Conservation (phyloP, 2,113 vertebrate species). For the Grus americana region DNA sequence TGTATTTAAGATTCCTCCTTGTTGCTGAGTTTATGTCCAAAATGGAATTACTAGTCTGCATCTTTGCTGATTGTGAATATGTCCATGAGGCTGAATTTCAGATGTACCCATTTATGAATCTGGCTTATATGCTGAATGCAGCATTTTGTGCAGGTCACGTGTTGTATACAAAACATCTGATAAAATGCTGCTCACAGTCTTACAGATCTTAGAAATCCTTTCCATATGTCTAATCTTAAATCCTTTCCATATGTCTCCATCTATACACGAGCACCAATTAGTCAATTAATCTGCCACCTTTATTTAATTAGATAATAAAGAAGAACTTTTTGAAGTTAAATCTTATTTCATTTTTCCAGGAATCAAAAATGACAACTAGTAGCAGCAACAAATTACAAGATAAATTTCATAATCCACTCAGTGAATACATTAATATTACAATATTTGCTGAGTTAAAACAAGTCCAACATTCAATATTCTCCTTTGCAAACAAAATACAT, state of each 20-base stretch:
- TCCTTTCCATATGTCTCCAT: constrained; percentile 69
- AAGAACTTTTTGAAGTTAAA: constrained; percentile 63
- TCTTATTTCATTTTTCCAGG: constrained; percentile 46
- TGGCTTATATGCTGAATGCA: constrained; percentile 62
- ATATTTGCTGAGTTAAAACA: constrained; percentile 65
- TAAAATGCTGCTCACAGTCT: constrained; percentile 67
- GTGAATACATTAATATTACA: constrained; percentile 65
- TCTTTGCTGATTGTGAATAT: constrained; percentile 20
- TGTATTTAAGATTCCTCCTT: not conserved
- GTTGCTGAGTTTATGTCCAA: not conserved
- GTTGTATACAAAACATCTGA: constrained; percentile 70
- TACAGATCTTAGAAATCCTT: constrained; percentile 71
- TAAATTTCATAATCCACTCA: constrained; percentile 67
- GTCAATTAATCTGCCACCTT: constrained; percentile 70
- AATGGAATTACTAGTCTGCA: constrained; percentile 12
- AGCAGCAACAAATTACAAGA: constrained; percentile 65
- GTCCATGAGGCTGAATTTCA: constrained; percentile 57
- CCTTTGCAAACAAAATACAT: constrained; percentile 58
- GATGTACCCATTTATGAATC: constrained; percentile 52
- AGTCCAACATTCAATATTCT: constrained; percentile 53
- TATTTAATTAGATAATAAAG: constrained; percentile 72
- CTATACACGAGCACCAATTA: constrained; percentile 66
- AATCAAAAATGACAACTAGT: constrained; percentile 60
- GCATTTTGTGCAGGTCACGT: constrained; percentile 66
- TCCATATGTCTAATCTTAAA: constrained; percentile 72